Conservation (phyloP, 2,888 invertebrate genomes). For the Cerceris ruficornis region DNA sequence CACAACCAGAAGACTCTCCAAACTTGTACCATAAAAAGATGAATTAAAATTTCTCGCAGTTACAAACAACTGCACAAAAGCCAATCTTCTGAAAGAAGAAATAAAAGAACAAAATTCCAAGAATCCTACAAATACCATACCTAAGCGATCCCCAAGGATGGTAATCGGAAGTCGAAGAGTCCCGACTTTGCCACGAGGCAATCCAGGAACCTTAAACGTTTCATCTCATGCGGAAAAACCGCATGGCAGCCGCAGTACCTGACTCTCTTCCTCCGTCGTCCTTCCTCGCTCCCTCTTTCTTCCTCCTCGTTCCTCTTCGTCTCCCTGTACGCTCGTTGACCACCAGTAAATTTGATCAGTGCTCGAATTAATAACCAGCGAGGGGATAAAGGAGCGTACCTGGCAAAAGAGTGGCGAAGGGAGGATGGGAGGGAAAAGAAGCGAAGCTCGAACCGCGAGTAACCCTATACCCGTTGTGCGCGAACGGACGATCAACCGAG, state of each 20-base stretch:
- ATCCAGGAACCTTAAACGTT: slow-evolving; percentile 59
- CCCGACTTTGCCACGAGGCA: slow-evolving; percentile 19
- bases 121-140: neutral
- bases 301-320: slow-evolving; percentile 2
- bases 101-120: neutral
- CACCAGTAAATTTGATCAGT: slow-evolving; percentile 71
- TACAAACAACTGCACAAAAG: too few species aligned
- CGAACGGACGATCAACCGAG: slow-evolving; percentile 73
- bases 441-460: slow-evolving; percentile 69
- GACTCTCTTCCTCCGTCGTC: slow-evolving; percentile 9
- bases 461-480: slow-evolving; percentile 77
- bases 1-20: too few species aligned
- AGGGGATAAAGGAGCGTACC: slow-evolving; percentile 53
- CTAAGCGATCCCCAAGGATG: neutral
- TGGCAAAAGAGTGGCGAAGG: slow-evolving; percentile 26
- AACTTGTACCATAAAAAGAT: too few species aligned
- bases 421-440: slow-evolving; percentile 40
- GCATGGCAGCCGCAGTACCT: slow-evolving; percentile 41
- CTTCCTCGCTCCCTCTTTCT: slow-evolving; percentile 14
- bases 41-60: too few species aligned
- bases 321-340: slow-evolving; percentile 25
- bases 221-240: slow-evolving; percentile 64
- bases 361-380: slow-evolving; percentile 68
- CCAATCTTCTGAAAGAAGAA: neutral
- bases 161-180: slow-evolving; percentile 7